phyloP scores from a whole-genome alignment of 2,888 invertebrate species.

The Gymnocheta viridis region DNA sequence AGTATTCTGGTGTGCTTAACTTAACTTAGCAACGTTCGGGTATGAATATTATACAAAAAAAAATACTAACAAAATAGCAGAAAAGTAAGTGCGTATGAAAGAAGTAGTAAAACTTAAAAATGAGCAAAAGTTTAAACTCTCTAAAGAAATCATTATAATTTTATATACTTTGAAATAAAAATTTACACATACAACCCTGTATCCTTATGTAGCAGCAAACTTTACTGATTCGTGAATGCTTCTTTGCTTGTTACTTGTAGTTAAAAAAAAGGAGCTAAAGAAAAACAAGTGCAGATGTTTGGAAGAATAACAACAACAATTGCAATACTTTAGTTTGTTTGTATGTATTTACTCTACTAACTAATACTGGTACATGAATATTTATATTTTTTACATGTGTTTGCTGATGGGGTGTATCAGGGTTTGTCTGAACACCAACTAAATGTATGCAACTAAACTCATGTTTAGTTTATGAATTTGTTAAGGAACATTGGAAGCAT shows the following conservation, averaged over 20 bases:
- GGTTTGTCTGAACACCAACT: neutral
- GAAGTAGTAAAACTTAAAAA: slow-evolving; percentile 48
- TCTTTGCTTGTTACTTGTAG: neutral
- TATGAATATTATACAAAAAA: slow-evolving; percentile 31
- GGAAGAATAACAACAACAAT: slow-evolving; percentile 10
- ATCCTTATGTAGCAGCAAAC: neutral
- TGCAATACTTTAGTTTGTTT: neutral
- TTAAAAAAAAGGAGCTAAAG: neutral
- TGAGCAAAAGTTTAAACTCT: slow-evolving; percentile 58
- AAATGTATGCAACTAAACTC: slow-evolving; percentile 15
- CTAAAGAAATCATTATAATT: slow-evolving; percentile 63
- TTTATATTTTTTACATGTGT: neutral
- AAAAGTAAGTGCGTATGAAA: slow-evolving; percentile 51
- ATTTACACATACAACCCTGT: neutral
- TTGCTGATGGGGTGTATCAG: neutral
- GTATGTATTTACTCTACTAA: slow-evolving; percentile 30
- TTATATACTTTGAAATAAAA: slow-evolving; percentile 11
- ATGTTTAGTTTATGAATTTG: slow-evolving; percentile 48
- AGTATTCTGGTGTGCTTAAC: slow-evolving; percentile 32
- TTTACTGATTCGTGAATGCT: neutral
- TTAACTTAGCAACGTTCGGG: slow-evolving; percentile 52
- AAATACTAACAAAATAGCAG: neutral
- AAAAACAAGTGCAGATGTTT: neutral
- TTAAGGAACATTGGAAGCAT: slow-evolving; percentile 20
- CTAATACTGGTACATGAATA: slow-evolving; percentile 22